A percentile compares a stretch with the other conserved stretches of the same genome.
Conservation (phyloP, 1,140 invertebrate genomes). For the Ditylenchus dipsaci region DNA sequence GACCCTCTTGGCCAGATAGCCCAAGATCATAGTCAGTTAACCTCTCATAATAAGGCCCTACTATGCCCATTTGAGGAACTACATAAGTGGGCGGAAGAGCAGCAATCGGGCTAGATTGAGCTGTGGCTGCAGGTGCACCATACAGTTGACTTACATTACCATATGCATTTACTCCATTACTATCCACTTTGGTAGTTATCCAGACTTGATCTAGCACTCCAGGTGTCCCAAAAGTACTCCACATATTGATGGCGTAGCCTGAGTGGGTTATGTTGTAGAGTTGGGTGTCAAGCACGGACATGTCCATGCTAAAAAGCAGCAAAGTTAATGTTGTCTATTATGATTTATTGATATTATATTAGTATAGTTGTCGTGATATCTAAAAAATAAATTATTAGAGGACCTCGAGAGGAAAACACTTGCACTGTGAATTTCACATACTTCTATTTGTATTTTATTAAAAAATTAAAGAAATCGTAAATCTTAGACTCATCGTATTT, state of each 20-base stretch:
- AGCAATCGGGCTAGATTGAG: neutral
- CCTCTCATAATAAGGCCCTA: neutral
- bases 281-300: neutral
- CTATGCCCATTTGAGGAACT: neutral
- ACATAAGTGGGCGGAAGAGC: neutral
- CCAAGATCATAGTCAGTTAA: neutral
- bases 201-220: neutral
- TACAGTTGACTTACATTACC: neutral
- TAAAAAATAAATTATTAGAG: too few relatives aligned
- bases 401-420: too few relatives aligned
- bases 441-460: too few relatives aligned
- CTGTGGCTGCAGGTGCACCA: neutral
- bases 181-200: neutral
- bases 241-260: constrained; percentile 3
- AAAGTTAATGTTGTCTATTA: neutral
- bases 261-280: constrained; percentile 4
- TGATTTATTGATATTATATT: neutral
- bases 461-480: too few relatives aligned
- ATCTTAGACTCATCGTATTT: too few relatives aligned
- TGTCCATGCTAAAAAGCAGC: constrained; percentile 1
- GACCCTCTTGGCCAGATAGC: constrained; percentile 2
- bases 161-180: neutral
- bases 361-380: too few relatives aligned
- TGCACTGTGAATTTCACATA: too few relatives aligned
- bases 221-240: neutral